Evolutionary conservation across 2,888 invertebrate species (phyloP), one percentile per base, ranked within the genome.

Genomic region (Gryllus longicercus): DNA sequence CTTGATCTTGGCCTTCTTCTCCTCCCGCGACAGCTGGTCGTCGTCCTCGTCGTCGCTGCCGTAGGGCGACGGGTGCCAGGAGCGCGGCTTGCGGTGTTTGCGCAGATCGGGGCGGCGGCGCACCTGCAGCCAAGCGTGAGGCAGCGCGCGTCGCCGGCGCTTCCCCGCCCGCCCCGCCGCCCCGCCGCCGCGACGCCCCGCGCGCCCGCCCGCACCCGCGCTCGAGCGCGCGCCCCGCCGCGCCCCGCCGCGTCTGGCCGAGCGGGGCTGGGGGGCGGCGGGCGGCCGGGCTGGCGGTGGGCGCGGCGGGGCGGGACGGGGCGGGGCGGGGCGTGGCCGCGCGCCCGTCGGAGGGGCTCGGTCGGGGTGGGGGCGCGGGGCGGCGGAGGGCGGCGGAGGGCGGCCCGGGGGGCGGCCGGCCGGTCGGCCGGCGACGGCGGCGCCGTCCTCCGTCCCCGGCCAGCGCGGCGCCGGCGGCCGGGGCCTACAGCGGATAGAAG

Each of bases 1-100:
- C 83, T 90, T 90, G 81, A 92, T 88, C 83, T 90, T 88, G 74
- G 89, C 87, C 84, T 90, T 90, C 84, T 90, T 89, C 84, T 90
- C 89, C 83, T 92, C 91, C 75, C 90, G 85, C 25, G 87, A 87
- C 82, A 89, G 84, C 77, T 87, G 86, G 82, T 91, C 90, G 81
- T 90, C 90, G 81, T 90, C 90, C 79, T 88, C 88, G 76, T 86
- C 88, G 81, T 87, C 87, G 79, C 87, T 88, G 79, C 87, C 88
- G 82, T 88, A 88, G 11, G 88, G 89, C 11, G 89, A 89, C 14
- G 89, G 88, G 83, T 89, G 88, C 89, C 89, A 89, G 8, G 89
- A 89, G 75, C 88, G 87, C 10, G 88, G 87, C 80, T 87, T 87
- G 23, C 86, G 83, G 80, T 85, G 84, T 80, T 85, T 85, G 38